Base-by-base conservation (phyloP, 2,113 vertebrate genomes). In the Saimiri boliviensis region DNA sequence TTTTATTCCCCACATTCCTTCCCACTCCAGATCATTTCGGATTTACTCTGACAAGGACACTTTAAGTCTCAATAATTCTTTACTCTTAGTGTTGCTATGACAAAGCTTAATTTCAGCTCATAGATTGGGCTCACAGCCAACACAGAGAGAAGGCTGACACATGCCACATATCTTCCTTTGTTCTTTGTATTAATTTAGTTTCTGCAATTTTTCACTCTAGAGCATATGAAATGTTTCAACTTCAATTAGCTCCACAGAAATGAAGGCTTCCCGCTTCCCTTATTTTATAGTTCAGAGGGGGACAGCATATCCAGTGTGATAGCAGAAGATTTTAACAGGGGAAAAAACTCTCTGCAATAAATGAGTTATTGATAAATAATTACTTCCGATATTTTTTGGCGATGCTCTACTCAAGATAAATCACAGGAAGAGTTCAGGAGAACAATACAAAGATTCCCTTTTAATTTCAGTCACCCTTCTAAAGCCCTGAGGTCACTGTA, bases 211-310 rank as follows among this genome's bases (percentile, higher is more conserved):
- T 97, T 80, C 54, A 84, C 74, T 97, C 80, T 63, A 86, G 68
- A 98, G n/a, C 35, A 89, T 83, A 86, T 94, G 91, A 97, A 96
- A 95, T 79, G 35, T 88, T 98, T 97, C 98, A 94, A 74, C 93
- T 97, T 92, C 91, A 94, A 84, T 98, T 97, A 97, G 89, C 93
- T 92, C 97, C 90, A 89, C 45, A 84, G 79, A 93, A 98, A 86
- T 40, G 82, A 94, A 54, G 73, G 49, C 74, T 71, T 70, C 1
- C 0, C 0, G 1, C 19, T 5, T 0, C 0, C 12, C 63, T 93
- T 40, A 42, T 7, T 13, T 86, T 7, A 1, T 49, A 81, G 40
- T 35, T 83, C 92, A 85, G 52, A 94, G 93, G 63, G 71, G 0
- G 7, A 91, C 30, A 79, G 35, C 30, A 37, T 25, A 88, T 40